Conservation (phyloP, 2,888 invertebrate genomes). For the Perithous albicinctus region DNA sequence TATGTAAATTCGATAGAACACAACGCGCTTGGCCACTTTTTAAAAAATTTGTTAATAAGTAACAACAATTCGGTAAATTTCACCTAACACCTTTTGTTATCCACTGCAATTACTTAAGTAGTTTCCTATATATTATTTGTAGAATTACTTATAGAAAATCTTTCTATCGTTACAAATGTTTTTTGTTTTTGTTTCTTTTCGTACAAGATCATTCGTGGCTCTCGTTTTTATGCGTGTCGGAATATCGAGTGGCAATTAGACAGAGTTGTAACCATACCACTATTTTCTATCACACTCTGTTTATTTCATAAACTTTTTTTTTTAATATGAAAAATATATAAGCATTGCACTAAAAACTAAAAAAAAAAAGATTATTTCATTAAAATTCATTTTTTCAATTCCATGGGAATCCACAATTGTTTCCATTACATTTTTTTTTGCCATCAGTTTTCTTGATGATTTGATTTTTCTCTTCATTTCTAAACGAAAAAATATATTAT, state of each 20-base stretch:
- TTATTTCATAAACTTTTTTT: too few relatives aligned
- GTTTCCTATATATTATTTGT: background rate
- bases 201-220: constrained; percentile 15
- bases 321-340: too few relatives aligned
- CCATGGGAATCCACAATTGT: too few relatives aligned
- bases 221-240: constrained; percentile 17
- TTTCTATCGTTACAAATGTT: constrained; percentile 41
- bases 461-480: too few relatives aligned
- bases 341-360: too few relatives aligned
- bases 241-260: constrained; percentile 23
- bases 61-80: constrained; percentile 49
- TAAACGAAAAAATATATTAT: too few relatives aligned
- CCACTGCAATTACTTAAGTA: constrained; percentile 6
- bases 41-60: constrained; percentile 40
- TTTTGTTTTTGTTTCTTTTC: background rate
- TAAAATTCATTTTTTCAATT: too few relatives aligned
- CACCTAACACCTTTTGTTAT: constrained; percentile 24
- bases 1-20: constrained; percentile 54
- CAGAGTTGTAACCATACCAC: too few relatives aligned
- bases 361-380: too few relatives aligned
- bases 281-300: too few relatives aligned
- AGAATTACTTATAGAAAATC: constrained; percentile 50
- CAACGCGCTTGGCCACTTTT: constrained; percentile 60
- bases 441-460: too few relatives aligned
- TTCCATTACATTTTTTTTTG: too few relatives aligned